phyloP scores from a whole-genome alignment of 2,797 vertebrate species.

The Trachops cirrhosus region DNA sequence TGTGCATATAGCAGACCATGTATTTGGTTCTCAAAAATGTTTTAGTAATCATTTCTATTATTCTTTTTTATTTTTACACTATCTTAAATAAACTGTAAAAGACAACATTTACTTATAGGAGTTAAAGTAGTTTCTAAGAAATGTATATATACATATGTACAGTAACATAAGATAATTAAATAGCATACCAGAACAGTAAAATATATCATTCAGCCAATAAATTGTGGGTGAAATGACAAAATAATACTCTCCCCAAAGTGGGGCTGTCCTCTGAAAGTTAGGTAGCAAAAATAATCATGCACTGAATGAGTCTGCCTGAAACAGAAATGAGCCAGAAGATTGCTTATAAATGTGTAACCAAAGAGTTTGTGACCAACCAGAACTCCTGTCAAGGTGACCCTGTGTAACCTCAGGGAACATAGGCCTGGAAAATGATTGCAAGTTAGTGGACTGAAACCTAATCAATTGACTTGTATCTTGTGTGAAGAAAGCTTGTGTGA shows the following conservation, averaged over 20 bases:
- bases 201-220: not conserved
- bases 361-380: not conserved
- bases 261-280: not conserved
- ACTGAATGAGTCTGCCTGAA: not conserved
- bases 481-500: conserved; percentile 5
- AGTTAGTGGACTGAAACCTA: conserved; percentile 57
- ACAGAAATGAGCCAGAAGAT: not conserved
- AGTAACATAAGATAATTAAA: not conserved
- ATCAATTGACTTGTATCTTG: not conserved
- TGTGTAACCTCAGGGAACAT: not conserved
- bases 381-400: not conserved
- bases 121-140: not conserved
- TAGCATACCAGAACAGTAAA: not conserved
- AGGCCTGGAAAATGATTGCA: conserved; percentile 20
- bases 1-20: not conserved
- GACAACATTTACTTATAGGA: not conserved
- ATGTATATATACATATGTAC: not conserved
- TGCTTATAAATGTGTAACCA: not conserved
- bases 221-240: not conserved
- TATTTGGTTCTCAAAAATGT: not conserved
- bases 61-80: not conserved
- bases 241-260: not conserved
- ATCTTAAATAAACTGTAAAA: not conserved
- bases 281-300: not conserved
- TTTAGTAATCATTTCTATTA: not conserved